Evolutionary conservation across 2,113 vertebrate genomes (phyloP), one percentile per base, ranked within the genome.

Genomic region (Platysteira castanea): DNA sequence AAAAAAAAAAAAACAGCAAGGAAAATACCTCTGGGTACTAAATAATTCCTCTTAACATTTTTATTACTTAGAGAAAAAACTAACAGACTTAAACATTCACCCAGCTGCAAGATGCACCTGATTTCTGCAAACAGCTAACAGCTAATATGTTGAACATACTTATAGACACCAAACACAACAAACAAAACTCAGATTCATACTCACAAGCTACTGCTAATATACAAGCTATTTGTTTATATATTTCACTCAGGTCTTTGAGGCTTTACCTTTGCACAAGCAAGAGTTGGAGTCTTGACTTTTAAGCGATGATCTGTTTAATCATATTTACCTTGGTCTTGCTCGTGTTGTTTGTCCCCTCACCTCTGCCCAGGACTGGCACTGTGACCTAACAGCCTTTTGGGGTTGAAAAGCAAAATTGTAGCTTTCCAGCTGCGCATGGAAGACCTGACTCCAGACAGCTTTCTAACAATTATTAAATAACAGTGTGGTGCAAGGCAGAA

Each of bases 281-380:
- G 41, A 59, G 27, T 3, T 73, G 49, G 12, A 81, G 8, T 49
- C 26, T 23, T 0, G 0, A 26, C 20, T 33, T 30, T 20, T 5
- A 60, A 87, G 54, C 5, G 10, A 8, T 19, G 5, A 35, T 17
- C 17, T 1, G 0, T 54, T 78, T 65, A 57, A 50, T 63, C 4
- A 22, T 18, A 44, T 7, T 33, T 24, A 17, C 28, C 35, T 64
- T 4, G 1, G 6, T 30, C 46, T 39, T 67, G 18, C 17, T 56
- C 2, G 0, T 2, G 0, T 7, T 49, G 15, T 16, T 47, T 21
- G 3, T 24, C 7, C 5, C 8, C 10, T 1, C 7, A 50, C 13
- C 10, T 13, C 14, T 12, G 11, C 6, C 12, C 13, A 61, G 28
- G 63, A 52, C 33, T 53, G 18, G 16, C 31, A 33, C 19, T 78